Evolutionary conservation across 2,113 vertebrate genomes (phyloP), one percentile per base, ranked within the genome.

Genomic region (Piliocolobus tephrosceles): DNA sequence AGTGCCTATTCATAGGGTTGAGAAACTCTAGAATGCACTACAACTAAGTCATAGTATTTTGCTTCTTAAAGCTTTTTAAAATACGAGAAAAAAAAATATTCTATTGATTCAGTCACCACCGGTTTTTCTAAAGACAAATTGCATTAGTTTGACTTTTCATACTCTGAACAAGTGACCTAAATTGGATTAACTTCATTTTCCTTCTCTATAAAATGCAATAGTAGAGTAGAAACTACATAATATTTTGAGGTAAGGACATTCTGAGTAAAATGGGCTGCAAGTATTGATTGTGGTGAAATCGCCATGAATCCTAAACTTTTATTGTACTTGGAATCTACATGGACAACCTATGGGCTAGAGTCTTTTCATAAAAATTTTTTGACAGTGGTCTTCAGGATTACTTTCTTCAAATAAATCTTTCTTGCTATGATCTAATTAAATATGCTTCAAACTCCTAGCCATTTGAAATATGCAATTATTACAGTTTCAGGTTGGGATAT

Each of bases 391-490:
- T 95, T 82, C 1, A 50, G 22, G 22, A 18, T 64, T 43, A 83
- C 80, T 94, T 94, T 88, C 78, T 86, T 81, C 61, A 66, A 89
- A 78, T 76, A 84, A 45, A 75, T 88, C 30, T 70, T 88, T 55
- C n/a, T 94, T 81, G 20, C 2, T 1, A 20, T 86, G 32, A 32
- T 52, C 13, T 95, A 88, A 68, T 38, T 91, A 83, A 92, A 58
- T 79, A 45, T 88, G 3, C 7, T 38, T 88, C 47, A 90, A 86
- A 58, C 2, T 73, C 38, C 18, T 91, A 50, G 20, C 9, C 8
- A 89, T 38, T 45, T 94, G 50, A 96, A 95, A 96, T 87, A 90
- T 38, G 3, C 16, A 92, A 47, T 92, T 73, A 88, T 72, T 96
- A 86, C 14, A 92, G 17, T 73, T 98, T 96, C 45, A 85, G 1